These are phyloP conservation scores for Petrocephalus microphthalmus DNA, from an alignment of 2,113 vertebrate species.

Conservation along the genomic window DNA sequence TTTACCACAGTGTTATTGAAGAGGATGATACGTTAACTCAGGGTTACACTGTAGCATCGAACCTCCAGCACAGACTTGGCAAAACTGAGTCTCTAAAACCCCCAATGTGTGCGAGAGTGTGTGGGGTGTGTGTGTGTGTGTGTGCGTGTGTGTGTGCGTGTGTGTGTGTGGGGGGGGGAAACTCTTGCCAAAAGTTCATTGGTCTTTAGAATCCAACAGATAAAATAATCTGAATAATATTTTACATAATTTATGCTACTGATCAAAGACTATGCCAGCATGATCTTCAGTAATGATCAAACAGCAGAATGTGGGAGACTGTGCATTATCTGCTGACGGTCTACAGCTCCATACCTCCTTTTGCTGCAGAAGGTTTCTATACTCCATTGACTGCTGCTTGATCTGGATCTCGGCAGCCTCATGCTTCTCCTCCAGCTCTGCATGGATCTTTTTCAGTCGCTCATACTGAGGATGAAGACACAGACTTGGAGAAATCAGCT, in stretches of 20 bases:
- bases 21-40: background rate
- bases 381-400: slow-evolving; percentile 80
- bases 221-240: background rate
- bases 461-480: slow-evolving; percentile 67
- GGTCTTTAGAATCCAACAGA: background rate
- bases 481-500: slow-evolving; percentile 10
- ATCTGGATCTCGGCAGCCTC: slow-evolving; percentile 89
- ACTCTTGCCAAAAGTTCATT: too few species aligned
- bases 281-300: background rate
- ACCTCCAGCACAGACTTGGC: background rate
- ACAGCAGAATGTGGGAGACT: background rate
- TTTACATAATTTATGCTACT: background rate
- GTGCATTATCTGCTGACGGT: background rate
- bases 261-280: background rate
- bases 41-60: background rate
- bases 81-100: background rate
- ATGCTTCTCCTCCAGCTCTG: slow-evolving; percentile 86
- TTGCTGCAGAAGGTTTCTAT: slow-evolving; percentile 80
- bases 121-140: background rate
- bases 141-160: background rate
- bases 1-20: background rate
- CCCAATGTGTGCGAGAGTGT: background rate
- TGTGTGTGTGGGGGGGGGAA: background rate
- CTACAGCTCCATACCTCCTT: slow-evolving; percentile 71
- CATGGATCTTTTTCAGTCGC: slow-evolving; percentile 72